Conservation (phyloP, 2,888 invertebrate genomes). For the Diabrotica balteata region DNA sequence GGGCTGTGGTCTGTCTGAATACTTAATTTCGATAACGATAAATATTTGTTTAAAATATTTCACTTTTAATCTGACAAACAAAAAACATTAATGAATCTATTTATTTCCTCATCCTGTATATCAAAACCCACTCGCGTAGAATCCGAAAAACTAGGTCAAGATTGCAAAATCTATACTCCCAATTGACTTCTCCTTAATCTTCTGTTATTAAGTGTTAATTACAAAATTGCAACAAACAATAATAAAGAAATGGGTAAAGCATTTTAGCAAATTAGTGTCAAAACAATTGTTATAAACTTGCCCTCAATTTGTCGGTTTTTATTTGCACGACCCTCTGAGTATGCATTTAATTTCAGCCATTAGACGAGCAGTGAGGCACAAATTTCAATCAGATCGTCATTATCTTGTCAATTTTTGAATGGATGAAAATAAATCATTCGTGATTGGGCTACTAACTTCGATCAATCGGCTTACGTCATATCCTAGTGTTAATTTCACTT, state of each 20-base stretch:
- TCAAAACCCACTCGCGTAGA: too few relatives aligned
- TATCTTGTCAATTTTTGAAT: slow-evolving; percentile 27
- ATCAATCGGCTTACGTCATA: slow-evolving; percentile 17
- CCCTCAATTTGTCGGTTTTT: slow-evolving; percentile 1
- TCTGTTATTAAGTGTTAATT: too few relatives aligned
- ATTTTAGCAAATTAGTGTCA: background rate
- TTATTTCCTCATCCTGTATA: too few relatives aligned
- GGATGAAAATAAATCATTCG: slow-evolving; percentile 12
- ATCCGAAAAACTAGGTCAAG: too few relatives aligned
- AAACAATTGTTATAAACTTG: slow-evolving; percentile 4
- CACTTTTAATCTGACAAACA: too few relatives aligned
- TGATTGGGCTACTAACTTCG: background rate
- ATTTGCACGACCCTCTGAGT: background rate
- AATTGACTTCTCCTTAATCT: too few relatives aligned
- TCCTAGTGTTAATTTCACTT: slow-evolving; percentile 1
- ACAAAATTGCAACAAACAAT: too few relatives aligned
- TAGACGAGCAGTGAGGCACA: slow-evolving; percentile 9
- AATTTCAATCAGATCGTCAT: slow-evolving; percentile 18
- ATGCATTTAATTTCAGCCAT: background rate
- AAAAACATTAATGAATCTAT: too few relatives aligned
- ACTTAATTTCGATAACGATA: too few relatives aligned
- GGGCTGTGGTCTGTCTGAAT: too few relatives aligned
- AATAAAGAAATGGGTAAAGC: background rate
- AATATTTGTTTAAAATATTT: too few relatives aligned
- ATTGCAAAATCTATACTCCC: too few relatives aligned